Evolutionary conservation across 2,888 invertebrate genomes (phyloP).

Genomic region (Frankliniella intonsa): DNA sequence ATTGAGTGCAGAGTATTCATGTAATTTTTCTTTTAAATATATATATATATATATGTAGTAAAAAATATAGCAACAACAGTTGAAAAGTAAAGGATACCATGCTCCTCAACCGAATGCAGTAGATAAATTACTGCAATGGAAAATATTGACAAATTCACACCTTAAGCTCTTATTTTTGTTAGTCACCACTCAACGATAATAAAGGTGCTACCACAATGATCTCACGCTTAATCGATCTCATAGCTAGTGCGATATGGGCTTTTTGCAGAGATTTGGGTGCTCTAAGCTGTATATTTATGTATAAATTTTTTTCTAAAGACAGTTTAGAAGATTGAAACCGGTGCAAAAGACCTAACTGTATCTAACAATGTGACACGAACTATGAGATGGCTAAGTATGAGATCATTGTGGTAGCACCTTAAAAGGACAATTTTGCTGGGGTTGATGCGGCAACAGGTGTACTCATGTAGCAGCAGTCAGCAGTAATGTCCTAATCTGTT

Average conservation of each 20-base stretch:
- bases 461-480: background rate
- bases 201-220: background rate
- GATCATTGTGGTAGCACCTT: background rate
- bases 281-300: background rate
- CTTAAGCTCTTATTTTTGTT: background rate
- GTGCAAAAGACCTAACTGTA: too few species aligned
- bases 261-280: background rate
- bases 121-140: conserved; percentile 7
- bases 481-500: background rate
- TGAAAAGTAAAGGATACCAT: background rate
- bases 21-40: background rate
- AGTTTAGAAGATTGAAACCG: background rate
- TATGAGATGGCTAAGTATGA: too few species aligned
- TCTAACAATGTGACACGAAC: too few species aligned
- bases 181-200: background rate
- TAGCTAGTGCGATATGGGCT: background rate
- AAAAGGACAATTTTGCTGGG: background rate
- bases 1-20: background rate
- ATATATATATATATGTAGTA: background rate
- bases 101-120: background rate
- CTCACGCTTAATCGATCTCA: background rate
- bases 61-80: background rate
- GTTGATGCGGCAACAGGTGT: background rate
- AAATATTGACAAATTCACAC: background rate
- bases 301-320: background rate